Conservation (phyloP, 2,113 vertebrate species). For the Pangasianodon gigas region DNA sequence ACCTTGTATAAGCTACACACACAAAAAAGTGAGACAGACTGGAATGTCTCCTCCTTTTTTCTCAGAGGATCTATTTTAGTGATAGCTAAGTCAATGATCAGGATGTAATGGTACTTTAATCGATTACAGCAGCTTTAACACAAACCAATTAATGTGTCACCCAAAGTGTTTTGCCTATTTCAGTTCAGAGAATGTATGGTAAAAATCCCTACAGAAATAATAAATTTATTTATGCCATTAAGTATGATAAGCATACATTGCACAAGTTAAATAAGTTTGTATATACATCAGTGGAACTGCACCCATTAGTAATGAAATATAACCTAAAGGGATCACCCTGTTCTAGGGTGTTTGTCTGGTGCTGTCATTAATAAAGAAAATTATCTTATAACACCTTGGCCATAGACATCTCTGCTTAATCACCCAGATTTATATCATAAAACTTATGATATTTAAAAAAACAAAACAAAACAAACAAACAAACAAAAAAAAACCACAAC, state of each 20-base stretch:
- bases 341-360: neutral
- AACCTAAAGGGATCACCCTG: neutral
- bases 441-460: neutral
- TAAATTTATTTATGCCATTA: neutral
- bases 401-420: neutral
- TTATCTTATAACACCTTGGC: neutral
- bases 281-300: neutral
- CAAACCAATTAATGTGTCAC: neutral
- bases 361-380: neutral
- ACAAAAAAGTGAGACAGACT: neutral
- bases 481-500: neutral
- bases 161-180: neutral
- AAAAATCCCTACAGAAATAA: neutral
- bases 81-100: neutral
- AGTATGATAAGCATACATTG: neutral
- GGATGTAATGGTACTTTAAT: neutral
- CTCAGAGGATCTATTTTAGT: too few relatives aligned
- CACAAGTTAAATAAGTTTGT: neutral
- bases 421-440: neutral
- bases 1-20: neutral
- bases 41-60: neutral
- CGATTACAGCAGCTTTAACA: neutral
- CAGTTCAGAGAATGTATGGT: neutral
- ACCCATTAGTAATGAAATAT: neutral
- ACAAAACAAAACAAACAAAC: neutral